Conservation (phyloP, 2,888 invertebrate species). For the Hololepta plana region DNA sequence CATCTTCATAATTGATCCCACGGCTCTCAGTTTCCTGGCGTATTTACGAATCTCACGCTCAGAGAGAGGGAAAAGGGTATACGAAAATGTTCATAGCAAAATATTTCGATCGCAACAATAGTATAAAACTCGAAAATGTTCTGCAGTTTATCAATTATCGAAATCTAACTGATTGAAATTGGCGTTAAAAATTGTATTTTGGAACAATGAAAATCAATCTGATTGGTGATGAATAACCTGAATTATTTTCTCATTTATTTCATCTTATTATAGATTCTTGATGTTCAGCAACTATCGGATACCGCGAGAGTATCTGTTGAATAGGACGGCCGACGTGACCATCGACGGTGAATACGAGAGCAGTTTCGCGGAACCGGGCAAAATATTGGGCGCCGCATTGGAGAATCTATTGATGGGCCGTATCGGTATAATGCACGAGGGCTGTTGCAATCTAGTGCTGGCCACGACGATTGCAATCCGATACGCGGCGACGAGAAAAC, state of each 20-base stretch:
- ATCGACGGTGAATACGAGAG: conserved; percentile 76
- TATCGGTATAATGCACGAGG: conserved; percentile 51
- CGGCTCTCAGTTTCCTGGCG: too few species aligned
- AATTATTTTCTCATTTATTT: conserved; percentile 2
- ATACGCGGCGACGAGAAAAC: conserved; percentile 61
- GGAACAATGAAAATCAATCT: too few species aligned
- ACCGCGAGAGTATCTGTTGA: conserved; percentile 67
- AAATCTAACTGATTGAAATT: too few species aligned
- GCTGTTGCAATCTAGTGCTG: conserved; percentile 47
- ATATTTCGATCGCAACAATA: too few species aligned
- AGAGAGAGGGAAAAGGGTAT: too few species aligned
- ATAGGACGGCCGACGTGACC: conserved; percentile 78
- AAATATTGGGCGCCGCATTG: conserved; percentile 66
- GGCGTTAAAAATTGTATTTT: too few species aligned
- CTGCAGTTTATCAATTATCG: too few species aligned
- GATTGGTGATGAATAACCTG: conserved; percentile 1
- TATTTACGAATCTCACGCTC: too few species aligned
- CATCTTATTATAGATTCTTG: conserved; percentile 44
- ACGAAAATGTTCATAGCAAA: too few species aligned
- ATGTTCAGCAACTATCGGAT: conserved; percentile 78
- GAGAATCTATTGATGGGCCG: conserved; percentile 77
- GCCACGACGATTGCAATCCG: conserved; percentile 59
- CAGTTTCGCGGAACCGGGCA: conserved; percentile 75
- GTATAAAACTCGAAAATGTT: too few species aligned
- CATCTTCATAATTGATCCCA: too few species aligned